Conservation (phyloP, 2,888 invertebrate species). For the Smittia sp. region DNA sequence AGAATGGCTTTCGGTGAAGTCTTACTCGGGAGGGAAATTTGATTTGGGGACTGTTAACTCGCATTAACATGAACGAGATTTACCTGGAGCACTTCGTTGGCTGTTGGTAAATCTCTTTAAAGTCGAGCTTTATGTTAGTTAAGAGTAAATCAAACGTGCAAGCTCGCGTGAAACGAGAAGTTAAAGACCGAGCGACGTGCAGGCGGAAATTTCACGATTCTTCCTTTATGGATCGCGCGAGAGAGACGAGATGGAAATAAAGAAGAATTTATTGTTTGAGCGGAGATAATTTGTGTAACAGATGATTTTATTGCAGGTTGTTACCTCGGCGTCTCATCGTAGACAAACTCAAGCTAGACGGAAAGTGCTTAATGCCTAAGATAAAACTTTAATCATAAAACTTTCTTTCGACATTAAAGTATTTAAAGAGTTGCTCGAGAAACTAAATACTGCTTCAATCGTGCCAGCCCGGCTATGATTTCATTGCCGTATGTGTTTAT, state of each 20-base stretch:
- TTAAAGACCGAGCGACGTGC: not conserved
- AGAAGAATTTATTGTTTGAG: not conserved
- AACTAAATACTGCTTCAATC: not conserved
- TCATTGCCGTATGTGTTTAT: not conserved
- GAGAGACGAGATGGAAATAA: not conserved
- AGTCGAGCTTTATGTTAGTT: not conserved
- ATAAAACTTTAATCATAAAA: no score
- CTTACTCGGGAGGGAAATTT: not conserved
- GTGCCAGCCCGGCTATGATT: not conserved
- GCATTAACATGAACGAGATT: not conserved
- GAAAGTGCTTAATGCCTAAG: no score
- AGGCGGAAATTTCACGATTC: no score
- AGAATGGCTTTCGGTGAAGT: not conserved
- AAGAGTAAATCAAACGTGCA: not conserved
- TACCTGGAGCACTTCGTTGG: not conserved
- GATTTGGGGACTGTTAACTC: not conserved
- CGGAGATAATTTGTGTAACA: not conserved
- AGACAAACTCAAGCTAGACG: no score
- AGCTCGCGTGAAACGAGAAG: not conserved
- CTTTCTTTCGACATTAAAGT: no score
- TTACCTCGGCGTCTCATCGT: no score
- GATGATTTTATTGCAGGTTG: slow-evolving; percentile 14
- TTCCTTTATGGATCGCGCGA: not conserved
- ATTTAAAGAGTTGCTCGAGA: no score
- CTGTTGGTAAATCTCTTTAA: not conserved